Evolutionary conservation across 2,797 vertebrate species (phyloP).

Genomic region (Ispidina picta): DNA sequence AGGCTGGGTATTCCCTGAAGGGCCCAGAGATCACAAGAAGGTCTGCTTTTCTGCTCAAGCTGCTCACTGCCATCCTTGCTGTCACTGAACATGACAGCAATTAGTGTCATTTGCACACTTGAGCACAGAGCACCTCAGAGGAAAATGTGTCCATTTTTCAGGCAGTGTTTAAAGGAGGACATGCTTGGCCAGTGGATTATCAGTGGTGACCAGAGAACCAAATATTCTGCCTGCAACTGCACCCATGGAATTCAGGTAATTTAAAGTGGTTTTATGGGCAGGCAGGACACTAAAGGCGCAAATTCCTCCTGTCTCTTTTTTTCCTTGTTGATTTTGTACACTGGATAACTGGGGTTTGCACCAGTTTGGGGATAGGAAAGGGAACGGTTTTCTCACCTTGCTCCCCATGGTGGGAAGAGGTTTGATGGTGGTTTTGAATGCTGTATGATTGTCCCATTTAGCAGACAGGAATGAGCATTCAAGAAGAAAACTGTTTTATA

Average conservation of each 20-base stretch:
- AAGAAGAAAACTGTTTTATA: conserved; percentile 21
- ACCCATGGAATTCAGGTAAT: conserved; percentile 78
- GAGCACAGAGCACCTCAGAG: conserved; percentile 20
- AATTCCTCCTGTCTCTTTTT: neutral
- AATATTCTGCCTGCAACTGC: conserved; percentile 81
- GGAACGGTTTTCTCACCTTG: neutral
- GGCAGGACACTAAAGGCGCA: neutral
- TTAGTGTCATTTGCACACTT: neutral
- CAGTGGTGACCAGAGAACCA: conserved; percentile 65
- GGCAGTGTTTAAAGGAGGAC: conserved; percentile 73
- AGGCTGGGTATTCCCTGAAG: conserved; percentile 1
- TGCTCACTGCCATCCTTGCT: neutral
- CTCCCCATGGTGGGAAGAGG: neutral
- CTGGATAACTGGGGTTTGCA: neutral
- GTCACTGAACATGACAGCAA: conserved; percentile 26
- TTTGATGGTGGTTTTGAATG: neutral
- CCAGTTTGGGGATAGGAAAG: neutral
- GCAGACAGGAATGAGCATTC: neutral
- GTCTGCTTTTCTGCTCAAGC: neutral
- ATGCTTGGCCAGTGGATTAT: conserved; percentile 74
- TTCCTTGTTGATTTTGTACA: neutral
- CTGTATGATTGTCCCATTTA: neutral
- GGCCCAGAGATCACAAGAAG: neutral
- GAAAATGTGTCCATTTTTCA: conserved; percentile 67
- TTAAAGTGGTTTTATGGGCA: neutral